Base-by-base conservation (phyloP, 1,140 invertebrate species). In the Drosophila kepulauana region DNA sequence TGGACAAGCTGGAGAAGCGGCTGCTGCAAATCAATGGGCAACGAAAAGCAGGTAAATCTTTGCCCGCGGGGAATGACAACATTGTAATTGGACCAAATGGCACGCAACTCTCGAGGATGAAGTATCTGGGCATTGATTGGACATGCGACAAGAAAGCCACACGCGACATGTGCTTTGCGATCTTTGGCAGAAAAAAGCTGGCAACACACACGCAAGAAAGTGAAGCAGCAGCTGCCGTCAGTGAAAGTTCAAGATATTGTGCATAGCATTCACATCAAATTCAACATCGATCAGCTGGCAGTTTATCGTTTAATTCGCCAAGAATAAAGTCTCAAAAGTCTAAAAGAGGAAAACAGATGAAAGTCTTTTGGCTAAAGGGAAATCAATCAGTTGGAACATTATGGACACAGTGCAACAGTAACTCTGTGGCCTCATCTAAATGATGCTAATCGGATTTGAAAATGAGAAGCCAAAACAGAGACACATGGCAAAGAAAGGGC, bases 381-480 rank as follows among this genome's bases (percentile, higher is more conserved):
- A 89, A 84, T 89, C 78, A 88, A 89, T 89, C 78, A 80, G 74
- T 63, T 75, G 85, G 58, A 89, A 89, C 78, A 70, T 89, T 89
- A 89, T 89, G 72, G 71, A 57, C 33, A 81, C 62, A 67, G 66
- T 69, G 79, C 73, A 66, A 75, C 63, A 78, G 78, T 71, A 79
- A 81, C 63, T 75, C 62, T 65, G 80, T 61, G 74, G 59, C 61
- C 65, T 64, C 41, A 67, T 72, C 85, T 85, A 85, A 89, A 89
- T 90, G 85, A 89, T 89, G 85, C 86, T 89, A 89, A 89, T 89
- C 85, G 85, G 85, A 89, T 89, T 89, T 89, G 78, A 90, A 81
- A 89, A 74, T 81, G 76, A 90, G 85, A 43, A n/a, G 49, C 35
- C n/a, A 33, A 6, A 52, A 63, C 10, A n/a, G 6, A 8, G 11